Base-by-base conservation (phyloP, 2,888 invertebrate species). In the Meteorus colon region DNA sequence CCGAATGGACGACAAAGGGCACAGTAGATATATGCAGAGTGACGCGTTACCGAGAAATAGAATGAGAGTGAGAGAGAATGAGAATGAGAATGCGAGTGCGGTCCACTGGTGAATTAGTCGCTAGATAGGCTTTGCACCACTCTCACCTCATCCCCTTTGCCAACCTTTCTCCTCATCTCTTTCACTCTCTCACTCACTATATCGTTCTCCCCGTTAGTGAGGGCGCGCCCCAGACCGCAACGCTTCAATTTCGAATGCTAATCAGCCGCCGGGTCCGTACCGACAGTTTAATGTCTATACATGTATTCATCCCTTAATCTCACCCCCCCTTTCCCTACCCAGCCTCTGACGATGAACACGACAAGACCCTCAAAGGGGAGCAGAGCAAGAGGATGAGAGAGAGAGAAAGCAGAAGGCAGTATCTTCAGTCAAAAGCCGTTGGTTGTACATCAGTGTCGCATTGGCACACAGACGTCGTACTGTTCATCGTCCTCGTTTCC, bases 171-270 rank as follows among this genome's bases (percentile, higher is more conserved):
- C 19, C 19, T 65, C 65, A 29, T 19, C 34, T 34, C 48, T 51
- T 70, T 27, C 70, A 24, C 59, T 19, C 55, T 69, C 31, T 0
- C 24, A 60, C 55, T 59, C 29, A 29, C 45, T 62, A 27, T 62
- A 37, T 62, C 60, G 14, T 59, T 62, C 62, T 70, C 41, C 24
- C 24, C 37, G 27, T 55, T n/a, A 41, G 72, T 72, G 63, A 63
- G 63, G 63, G 51, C 63, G 45, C 72, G 62, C 45, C 48, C 48
- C 63, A 48, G 82, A 86, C 88, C 87, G 84, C 87, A 88, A 85
- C 86, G 89, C 87, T 88, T 88, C 88, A 88, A 89, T 89, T 88
- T 87, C 87, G 86, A 89, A 89, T 89, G 88, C 89, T 89, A 89
- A 89, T 89, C 87, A 88, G 87, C 82, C 82, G 76, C 74, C 69